Conservation (phyloP, 1,140 invertebrate species). For the Penaeus japonicus region DNA sequence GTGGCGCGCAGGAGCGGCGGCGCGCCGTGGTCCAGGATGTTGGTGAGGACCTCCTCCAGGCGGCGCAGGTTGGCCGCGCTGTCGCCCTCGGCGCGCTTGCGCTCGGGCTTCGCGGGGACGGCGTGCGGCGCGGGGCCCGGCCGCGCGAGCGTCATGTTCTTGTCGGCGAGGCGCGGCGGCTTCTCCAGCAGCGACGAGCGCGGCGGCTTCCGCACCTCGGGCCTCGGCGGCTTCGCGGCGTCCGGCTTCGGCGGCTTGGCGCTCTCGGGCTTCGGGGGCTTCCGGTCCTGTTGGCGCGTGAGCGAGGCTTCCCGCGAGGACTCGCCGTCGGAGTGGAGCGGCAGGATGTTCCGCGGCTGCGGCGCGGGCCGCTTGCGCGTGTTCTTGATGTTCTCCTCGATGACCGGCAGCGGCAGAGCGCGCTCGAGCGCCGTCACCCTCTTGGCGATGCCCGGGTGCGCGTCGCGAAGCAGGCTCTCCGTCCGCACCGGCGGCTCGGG, state of each 20-base stretch:
- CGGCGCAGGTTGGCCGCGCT: conserved; percentile 10
- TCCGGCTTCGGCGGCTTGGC: background rate
- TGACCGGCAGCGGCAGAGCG: conserved; percentile 19
- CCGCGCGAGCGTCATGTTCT: background rate
- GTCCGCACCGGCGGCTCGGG: too few relatives aligned
- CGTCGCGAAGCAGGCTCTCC: background rate
- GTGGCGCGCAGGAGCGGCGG: conserved; percentile 23
- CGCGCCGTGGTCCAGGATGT: conserved; percentile 41
- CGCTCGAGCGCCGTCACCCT: background rate
- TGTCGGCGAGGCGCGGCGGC: background rate
- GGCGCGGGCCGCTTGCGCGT: conserved; percentile 39
- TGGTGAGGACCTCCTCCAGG: conserved; percentile 40
- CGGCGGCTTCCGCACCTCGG: conserved; percentile 32
- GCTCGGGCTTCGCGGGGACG: conserved; percentile 7
- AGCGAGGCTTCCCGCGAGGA: background rate
- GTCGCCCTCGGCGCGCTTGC: background rate
- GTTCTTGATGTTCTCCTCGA: conserved; percentile 43
- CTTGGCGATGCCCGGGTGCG: background rate
- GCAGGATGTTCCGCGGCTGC: conserved; percentile 11
- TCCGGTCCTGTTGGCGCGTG: background rate
- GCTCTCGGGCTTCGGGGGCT: background rate
- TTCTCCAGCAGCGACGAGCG: conserved; percentile 29
- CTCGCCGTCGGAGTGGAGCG: background rate
- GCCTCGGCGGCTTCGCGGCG: background rate
- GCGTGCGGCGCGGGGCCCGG: background rate